Conservation (phyloP, 2,113 vertebrate species). For the Pelmatolapia mariae region DNA sequence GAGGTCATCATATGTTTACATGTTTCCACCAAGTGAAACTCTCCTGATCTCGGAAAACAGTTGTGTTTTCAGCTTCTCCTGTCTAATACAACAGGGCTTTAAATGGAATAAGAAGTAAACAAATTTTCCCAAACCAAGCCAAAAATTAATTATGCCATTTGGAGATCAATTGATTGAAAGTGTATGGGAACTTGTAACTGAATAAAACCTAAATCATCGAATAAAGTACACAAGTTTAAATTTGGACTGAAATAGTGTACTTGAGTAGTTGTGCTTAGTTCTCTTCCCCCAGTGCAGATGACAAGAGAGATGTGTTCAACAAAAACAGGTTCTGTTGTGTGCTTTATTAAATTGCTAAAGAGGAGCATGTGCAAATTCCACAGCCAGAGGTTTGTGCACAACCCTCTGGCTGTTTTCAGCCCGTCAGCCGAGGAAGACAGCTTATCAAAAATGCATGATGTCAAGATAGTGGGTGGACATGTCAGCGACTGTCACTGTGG, state of each 20-base stretch:
- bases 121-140: neutral
- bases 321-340: slow-evolving; percentile 1
- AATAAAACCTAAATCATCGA: neutral
- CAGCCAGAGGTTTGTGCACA: neutral
- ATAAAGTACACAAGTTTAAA: neutral
- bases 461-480: slow-evolving; percentile 8
- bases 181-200: neutral
- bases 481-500: neutral
- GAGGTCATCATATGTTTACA: neutral
- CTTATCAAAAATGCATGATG: slow-evolving; percentile 5
- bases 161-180: neutral
- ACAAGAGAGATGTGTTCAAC: neutral
- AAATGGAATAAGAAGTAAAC: neutral
- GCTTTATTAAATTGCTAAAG: slow-evolving; percentile 24
- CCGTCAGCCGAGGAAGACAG: neutral
- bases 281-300: neutral
- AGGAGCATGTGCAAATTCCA: slow-evolving; percentile 21
- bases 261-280: neutral
- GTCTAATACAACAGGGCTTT: neutral
- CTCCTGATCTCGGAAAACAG: neutral
- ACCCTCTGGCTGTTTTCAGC: neutral
- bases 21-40: neutral
- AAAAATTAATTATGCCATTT: neutral
- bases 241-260: neutral
- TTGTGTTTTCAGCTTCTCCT: neutral